These are phyloP conservation scores for Thalassoma bifasciatum DNA, from an alignment of 2,113 vertebrate species.

Conservation along the genomic window DNA sequence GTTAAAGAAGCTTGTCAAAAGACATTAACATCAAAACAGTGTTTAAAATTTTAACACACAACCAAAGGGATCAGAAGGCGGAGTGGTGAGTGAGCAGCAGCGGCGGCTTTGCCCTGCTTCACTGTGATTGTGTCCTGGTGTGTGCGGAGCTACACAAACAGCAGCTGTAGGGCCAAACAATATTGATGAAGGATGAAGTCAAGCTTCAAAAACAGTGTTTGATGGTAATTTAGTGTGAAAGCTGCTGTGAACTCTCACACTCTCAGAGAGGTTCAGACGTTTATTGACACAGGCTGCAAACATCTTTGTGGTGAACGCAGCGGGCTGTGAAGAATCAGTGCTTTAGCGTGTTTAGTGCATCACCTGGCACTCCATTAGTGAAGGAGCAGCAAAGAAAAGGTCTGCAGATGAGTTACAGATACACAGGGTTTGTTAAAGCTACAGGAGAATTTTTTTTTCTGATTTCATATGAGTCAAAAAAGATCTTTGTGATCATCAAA, in stretches of 20 bases:
- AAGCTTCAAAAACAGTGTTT: background rate
- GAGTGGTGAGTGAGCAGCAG: conserved; percentile 1
- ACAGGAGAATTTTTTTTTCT: too few relatives aligned
- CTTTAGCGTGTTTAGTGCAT: background rate
- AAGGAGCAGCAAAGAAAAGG: background rate
- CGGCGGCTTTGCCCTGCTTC: conserved; percentile 3
- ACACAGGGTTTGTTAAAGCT: too few relatives aligned
- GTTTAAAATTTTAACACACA: conserved; percentile 15
- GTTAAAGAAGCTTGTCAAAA: conserved; percentile 12
- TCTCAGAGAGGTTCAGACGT: background rate
- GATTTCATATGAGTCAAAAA: too few relatives aligned
- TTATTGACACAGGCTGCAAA: background rate
- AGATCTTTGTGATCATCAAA: too few relatives aligned
- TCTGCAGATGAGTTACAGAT: background rate
- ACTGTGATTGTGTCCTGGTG: background rate
- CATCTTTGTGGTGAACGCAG: background rate
- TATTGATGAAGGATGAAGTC: conserved; percentile 4
- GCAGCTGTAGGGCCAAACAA: conserved; percentile 1
- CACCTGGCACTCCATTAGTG: too few relatives aligned
- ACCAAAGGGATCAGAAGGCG: conserved; percentile 5
- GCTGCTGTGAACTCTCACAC: background rate
- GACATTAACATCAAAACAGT: conserved; percentile 30
- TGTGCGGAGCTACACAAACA: conserved; percentile 1
- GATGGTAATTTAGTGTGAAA: conserved; percentile 23
- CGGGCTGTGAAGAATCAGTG: background rate